A percentile compares a stretch with the other conserved stretches of the same genome.
phyloP scores from a whole-genome alignment of 2,888 invertebrate genomes.

The Agriopis leucophaearia region DNA sequence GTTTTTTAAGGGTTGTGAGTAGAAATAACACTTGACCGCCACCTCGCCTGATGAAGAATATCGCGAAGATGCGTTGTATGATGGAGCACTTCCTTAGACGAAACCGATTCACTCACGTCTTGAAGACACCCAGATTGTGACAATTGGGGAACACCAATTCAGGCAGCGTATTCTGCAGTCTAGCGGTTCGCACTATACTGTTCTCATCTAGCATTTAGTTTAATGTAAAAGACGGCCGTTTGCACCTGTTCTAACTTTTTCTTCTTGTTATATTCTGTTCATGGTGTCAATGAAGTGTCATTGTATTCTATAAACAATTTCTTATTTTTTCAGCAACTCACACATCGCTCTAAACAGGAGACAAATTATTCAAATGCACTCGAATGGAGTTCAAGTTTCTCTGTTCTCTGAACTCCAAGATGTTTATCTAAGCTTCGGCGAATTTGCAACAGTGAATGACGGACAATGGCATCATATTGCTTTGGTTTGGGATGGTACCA shows the following conservation, averaged over 20 bases:
- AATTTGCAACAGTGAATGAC: constrained; percentile 97
- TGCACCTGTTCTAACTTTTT: no score
- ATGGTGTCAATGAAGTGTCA: no score
- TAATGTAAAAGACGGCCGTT: neutral
- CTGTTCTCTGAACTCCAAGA: constrained; percentile 95
- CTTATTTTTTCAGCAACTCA: constrained; percentile 87
- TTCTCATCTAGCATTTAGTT: neutral
- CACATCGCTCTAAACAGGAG: constrained; percentile 92
- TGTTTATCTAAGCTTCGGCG: constrained; percentile 95
- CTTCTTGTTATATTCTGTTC: no score
- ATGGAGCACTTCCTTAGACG: no score
- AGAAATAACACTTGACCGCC: no score
- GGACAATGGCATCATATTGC: constrained; percentile 99
- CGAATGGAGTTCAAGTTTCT: constrained; percentile 96
- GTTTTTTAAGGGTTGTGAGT: constrained; percentile 21
- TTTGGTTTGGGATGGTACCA: constrained; percentile 96
- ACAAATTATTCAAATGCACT: constrained; percentile 95
- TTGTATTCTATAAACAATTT: neutral
- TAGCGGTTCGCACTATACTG: no score
- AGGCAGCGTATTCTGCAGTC: no score
- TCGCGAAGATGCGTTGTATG: no score
- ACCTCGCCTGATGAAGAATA: neutral
- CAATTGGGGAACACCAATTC: no score
- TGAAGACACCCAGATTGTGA: no score
- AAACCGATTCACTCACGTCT: no score